phyloP scores from a whole-genome alignment of 2,113 vertebrate genomes.

The Manacus vitellinus region DNA sequence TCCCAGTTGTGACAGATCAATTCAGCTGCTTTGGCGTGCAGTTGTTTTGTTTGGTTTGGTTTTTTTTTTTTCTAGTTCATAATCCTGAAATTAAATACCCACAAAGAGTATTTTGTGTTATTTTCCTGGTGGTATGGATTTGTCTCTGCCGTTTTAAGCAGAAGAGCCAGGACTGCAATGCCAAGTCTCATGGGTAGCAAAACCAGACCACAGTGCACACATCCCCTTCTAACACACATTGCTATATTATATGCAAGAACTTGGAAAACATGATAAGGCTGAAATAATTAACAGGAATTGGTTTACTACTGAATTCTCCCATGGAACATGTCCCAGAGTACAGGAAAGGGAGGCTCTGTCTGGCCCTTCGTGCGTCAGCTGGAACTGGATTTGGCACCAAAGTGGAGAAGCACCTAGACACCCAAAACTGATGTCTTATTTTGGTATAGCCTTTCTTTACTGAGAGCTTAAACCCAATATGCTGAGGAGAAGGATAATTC shows the following conservation, averaged over 20 bases:
- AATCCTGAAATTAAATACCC: not conserved
- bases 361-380: not conserved
- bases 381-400: not conserved
- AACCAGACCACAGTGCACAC: not conserved
- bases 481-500: not conserved
- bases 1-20: slow-evolving; percentile 43
- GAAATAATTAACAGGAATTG: not conserved
- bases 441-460: not conserved
- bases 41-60: not conserved
- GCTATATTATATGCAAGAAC: not conserved
- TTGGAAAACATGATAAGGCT: not conserved
- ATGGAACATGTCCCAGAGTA: not conserved
- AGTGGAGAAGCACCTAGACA: not conserved
- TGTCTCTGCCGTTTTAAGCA: not conserved
- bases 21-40: not conserved
- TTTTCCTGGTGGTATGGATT: not conserved
- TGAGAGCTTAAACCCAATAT: not conserved
- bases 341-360: not conserved
- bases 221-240: not conserved
- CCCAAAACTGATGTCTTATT: not conserved
- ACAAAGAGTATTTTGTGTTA: not conserved
- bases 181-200: not conserved
- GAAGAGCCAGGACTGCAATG: not conserved
- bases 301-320: not conserved
- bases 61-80: not conserved